Conservation (phyloP, 2,888 invertebrate species). For the Drosophila pullipes region DNA sequence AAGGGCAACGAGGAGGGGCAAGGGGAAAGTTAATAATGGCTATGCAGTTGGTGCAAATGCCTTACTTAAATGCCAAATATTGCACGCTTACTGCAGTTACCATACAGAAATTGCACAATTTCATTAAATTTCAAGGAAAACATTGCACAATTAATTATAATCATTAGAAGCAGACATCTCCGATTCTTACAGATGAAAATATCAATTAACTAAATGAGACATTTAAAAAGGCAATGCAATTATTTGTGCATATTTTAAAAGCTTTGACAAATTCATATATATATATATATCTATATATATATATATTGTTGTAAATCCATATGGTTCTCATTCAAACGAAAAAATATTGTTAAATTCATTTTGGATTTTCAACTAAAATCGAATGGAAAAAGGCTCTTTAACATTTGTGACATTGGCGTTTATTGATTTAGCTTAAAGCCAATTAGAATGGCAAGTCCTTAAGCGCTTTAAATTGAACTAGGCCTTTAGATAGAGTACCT, state of each 20-base stretch:
- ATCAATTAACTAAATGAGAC: background rate
- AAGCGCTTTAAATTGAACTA: constrained; percentile 69
- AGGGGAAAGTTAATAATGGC: background rate
- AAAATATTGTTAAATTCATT: background rate
- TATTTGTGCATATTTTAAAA: background rate
- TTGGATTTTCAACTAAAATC: background rate
- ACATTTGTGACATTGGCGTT: constrained; percentile 1
- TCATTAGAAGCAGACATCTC: background rate
- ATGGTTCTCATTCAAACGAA: background rate
- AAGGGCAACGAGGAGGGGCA: background rate
- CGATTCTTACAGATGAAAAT: background rate
- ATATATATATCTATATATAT: background rate
- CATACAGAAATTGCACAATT: background rate
- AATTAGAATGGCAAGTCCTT: constrained; percentile 16
- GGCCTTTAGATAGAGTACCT: constrained; percentile 65
- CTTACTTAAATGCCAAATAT: background rate
- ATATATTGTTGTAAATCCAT: background rate
- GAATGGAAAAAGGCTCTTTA: background rate
- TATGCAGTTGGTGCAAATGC: background rate
- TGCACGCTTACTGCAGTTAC: background rate
- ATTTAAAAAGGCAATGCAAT: background rate
- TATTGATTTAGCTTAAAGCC: constrained; percentile 30
- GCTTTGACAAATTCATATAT: background rate
- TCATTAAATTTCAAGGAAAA: background rate
- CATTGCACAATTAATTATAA: background rate